Evolutionary conservation across 2,113 vertebrate species (phyloP), one percentile per base, ranked within the genome.

Genomic region (Epinephelus fuscoguttatus): DNA sequence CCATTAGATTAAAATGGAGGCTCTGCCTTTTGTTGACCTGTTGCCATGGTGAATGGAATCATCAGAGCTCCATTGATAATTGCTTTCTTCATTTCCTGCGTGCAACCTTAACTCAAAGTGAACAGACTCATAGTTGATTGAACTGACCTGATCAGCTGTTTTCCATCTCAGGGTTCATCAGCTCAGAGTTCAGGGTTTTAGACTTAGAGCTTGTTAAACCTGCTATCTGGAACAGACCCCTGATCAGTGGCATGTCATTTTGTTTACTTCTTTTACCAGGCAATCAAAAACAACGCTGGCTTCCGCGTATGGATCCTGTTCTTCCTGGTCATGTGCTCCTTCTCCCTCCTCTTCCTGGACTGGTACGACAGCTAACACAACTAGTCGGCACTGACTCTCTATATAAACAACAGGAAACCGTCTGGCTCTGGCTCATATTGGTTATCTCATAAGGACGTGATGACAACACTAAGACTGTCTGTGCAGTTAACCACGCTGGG

Each of bases 281-380:
- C 98, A 17, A 99, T 99, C 78, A 98, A 99, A 91, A 99, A 99
- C 94, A 99, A 99, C 0, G 98, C 98, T 0, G 98, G 98, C 83
- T 99, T 99, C 94, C 95, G 98, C 2, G 98, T 99, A 3, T 99
- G 98, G 98, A 97, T 99, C 91, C 97, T 99, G 0, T 99, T 99
- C 95, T 99, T 99, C 95, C 96, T 99, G 27, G 98, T 99, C 75
- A 99, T 99, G 98, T 99, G 98, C 78, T 99, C 98, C 2, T 99
- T 99, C 90, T 99, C 98, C 42, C 94, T 99, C 81, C 97, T 99
- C 69, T 99, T 99, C 92, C 94, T 99, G 84, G 98, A 99, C 93
- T 99, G 98, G 98, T 99, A 99, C 6, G 98, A 98, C 93, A 97
- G 98, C 91, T 99, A 97, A 94, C 81, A 21, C 21, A 8, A 18